Base-by-base conservation (phyloP, 2,888 invertebrate species). In the Metopia argyrocephala region DNA sequence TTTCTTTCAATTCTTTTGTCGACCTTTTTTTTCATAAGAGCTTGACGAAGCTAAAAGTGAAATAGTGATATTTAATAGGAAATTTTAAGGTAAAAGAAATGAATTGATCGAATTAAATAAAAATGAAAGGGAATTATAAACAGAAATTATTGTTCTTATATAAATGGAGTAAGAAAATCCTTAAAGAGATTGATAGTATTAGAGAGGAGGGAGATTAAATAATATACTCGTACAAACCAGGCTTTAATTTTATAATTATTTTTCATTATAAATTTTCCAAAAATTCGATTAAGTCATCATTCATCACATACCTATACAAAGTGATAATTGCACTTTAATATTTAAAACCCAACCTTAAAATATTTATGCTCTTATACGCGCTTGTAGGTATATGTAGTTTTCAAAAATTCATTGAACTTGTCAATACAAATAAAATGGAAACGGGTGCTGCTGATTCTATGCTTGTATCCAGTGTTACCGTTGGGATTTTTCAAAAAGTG, bases 1-100 rank as follows among this genome's bases (percentile, higher is more conserved):
- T 6, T 66, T 20, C 28, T 48, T 62, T 57, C 65, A 20, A 20
- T 52, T 9, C 23, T 54, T n/a, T 64, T 57, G 57, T 65, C 20
- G 0, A 12, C 12, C 1, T 31, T 76, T 27, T 46, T 48, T 69
- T 6, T 62, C 18, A 21, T 45, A 52, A 56, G 18, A 20, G 12
- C 20, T 64, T 50, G 64, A 71, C 57, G 65, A 80, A 76, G 45
- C 52, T 69, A 50, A 28, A 6, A 45, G 62, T 46, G 57, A 80
- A 65, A 57, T 6, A 20, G 38, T 66, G 50, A 59, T 64, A 23
- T 64, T 69, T 46, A 21, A 61, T 69, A 61, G 28, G 25, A 28
- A 59, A 62, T 45, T 38, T n/a, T n/a, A n/a, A n/a, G n/a, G n/a
- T n/a, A n/a, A n/a, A n/a, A n/a, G n/a, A n/a, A n/a, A n/a, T n/a